Base-by-base conservation (phyloP, 2,113 vertebrate genomes). In the Caloenas nicobarica region DNA sequence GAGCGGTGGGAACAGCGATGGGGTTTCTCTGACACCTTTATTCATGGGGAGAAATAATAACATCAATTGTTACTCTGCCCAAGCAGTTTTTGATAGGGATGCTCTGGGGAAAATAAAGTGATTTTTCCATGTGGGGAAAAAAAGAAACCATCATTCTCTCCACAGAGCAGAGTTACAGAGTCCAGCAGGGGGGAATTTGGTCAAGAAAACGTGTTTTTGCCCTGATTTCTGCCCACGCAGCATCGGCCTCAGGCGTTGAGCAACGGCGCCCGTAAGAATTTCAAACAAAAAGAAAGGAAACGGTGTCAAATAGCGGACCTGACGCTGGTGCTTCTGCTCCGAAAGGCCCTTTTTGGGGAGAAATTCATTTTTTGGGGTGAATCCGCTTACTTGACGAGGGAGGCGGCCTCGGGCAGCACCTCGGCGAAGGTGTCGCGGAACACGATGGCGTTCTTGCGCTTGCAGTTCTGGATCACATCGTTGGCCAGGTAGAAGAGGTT, bases 391-490 rank as follows among this genome's bases (percentile, higher is more conserved):
- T 46, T 46, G 44, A 46, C 44, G 44, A 51, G 97, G 12, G 98
- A 98, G 23, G 98, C 98, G 0, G 99, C 99, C 83, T 99, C 98
- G 1, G 99, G 99, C 16, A 99, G 99, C 66, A 99, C 98, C 13
- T 99, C 99, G 3, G 99, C 99, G 23, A 99, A 99, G 4, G 99
- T 95, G 18, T 98, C 97, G 4, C 99, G 98, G 81, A 99, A 99
- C n/a, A 99, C 98, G 7, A 99, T 98, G 7, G 99, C 99, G 1
- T 99, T 99, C 94, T 98, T 99, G 72, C 99, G 98, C 93, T 99
- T 99, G 98, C 99, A 99, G 97, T 99, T 99, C 97, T 99, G 99
- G 81, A 99, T 99, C 91, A 99, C 99, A 44, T 99, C 99, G 5
- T 99, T 99, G 94, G 99, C 99, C 91, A 99, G 92, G 97, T 99